Evolutionary conservation across 1,140 invertebrate species (phyloP).

Genomic region (Drosophila rhopaloa): DNA sequence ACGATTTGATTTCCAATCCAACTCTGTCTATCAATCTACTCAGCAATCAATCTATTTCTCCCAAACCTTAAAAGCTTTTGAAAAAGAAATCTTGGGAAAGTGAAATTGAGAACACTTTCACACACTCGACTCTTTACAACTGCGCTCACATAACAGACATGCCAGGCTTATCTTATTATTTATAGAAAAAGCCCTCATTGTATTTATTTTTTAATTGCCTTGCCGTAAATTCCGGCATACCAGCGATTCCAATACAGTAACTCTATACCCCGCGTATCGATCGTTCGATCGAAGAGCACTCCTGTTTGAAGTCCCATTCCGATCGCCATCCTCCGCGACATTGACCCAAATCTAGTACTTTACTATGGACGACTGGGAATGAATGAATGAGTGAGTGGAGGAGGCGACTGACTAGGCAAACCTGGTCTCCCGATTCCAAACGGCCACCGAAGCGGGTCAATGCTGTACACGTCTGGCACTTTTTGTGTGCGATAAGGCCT

Average conservation of each 20-base stretch:
- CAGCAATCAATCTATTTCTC: neutral
- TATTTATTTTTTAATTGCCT: neutral
- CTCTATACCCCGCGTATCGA: neutral
- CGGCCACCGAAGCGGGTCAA: slow-evolving; percentile 33
- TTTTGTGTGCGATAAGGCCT: slow-evolving; percentile 36
- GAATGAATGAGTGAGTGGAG: slow-evolving; percentile 12
- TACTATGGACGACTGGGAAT: neutral
- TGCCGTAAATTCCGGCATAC: neutral
- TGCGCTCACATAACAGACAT: neutral
- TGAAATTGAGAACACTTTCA: slow-evolving; percentile 10
- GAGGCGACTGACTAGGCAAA: neutral
- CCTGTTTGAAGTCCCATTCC: neutral
- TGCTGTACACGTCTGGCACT: slow-evolving; percentile 22
- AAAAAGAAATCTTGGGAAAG: slow-evolving; percentile 5
- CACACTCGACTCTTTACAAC: slow-evolving; percentile 4
- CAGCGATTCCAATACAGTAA: neutral
- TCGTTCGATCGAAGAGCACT: neutral
- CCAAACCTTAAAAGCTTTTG: neutral
- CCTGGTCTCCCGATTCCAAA: slow-evolving; percentile 32
- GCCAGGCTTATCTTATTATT: slow-evolving; percentile 10
- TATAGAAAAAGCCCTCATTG: neutral
- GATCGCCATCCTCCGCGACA: neutral
- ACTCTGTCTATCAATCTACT: neutral
- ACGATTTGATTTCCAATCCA: too few species aligned
- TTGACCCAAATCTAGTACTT: slow-evolving; percentile 10